phyloP scores from a whole-genome alignment of 2,797 vertebrate genomes.

The Gouania willdenowi region DNA sequence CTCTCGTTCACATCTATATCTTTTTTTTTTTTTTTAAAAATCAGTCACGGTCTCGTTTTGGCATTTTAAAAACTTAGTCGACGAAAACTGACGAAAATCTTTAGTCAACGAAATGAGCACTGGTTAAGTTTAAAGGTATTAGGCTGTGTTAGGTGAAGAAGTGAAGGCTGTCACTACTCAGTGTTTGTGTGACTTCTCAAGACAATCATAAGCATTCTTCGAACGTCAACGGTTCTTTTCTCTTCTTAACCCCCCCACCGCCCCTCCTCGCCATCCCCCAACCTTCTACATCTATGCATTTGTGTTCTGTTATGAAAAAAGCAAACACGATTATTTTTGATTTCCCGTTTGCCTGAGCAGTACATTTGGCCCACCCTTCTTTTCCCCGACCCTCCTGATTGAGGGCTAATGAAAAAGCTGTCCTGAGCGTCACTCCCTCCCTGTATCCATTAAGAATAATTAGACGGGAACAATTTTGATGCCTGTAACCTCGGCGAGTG shows the following conservation, averaged over 20 bases:
- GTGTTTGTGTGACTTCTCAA: slow-evolving; percentile 31
- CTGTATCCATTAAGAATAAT: slow-evolving; percentile 99
- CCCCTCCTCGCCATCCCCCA: background rate
- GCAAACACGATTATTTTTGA: slow-evolving; percentile 93
- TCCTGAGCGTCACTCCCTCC: slow-evolving; percentile 97
- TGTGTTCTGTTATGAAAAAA: slow-evolving; percentile 71
- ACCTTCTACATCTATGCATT: slow-evolving; percentile 48
- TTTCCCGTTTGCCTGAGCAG: slow-evolving; percentile 85
- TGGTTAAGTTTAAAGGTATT: too few species aligned
- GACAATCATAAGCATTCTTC: slow-evolving; percentile 43
- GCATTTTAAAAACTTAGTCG: too few species aligned
- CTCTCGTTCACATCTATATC: too few species aligned
- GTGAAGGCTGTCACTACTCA: slow-evolving; percentile 57
- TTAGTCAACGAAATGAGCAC: too few species aligned
- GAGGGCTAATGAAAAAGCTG: slow-evolving; percentile 99
- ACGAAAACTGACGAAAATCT: too few species aligned
- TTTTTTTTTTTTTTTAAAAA: too few species aligned
- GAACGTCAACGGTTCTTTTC: slow-evolving; percentile 41
- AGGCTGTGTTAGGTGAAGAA: too few species aligned
- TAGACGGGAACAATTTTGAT: slow-evolving; percentile 99
- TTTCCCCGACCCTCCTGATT: slow-evolving; percentile 90
- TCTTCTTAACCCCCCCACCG: slow-evolving; percentile 18
- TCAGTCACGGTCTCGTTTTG: too few species aligned
- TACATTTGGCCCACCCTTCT: slow-evolving; percentile 87
- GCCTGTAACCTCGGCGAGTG: slow-evolving; percentile 99